Evolutionary conservation across 2,888 invertebrate genomes (phyloP).

Genomic region (Heptascelio sp.): DNA sequence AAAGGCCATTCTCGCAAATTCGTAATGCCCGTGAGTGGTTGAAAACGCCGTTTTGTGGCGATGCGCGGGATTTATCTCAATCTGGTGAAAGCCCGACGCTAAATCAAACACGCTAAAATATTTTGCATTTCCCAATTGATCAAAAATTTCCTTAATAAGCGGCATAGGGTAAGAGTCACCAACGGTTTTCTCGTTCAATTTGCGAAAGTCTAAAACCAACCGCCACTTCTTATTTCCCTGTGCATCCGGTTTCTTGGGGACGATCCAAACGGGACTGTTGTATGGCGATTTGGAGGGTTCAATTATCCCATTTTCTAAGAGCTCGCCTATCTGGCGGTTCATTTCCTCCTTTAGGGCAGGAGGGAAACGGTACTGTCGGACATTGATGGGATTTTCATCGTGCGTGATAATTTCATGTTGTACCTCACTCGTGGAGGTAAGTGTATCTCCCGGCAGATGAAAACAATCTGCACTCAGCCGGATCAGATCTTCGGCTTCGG

Average conservation of each 20-base stretch:
- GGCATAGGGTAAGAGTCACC: neutral
- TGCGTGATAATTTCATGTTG: slow-evolving; percentile 35
- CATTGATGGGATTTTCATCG: slow-evolving; percentile 24
- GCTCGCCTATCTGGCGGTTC: slow-evolving; percentile 22
- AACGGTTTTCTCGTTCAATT: neutral
- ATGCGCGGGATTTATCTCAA: no score
- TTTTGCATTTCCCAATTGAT: no score
- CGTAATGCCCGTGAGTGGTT: no score
- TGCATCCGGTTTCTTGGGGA: neutral
- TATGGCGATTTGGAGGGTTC: neutral
- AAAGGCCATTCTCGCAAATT: no score
- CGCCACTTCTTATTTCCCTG: neutral
- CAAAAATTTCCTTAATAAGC: neutral
- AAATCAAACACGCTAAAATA: no score
- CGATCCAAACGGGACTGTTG: neutral
- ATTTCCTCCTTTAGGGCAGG: slow-evolving; percentile 25
- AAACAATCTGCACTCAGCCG: slow-evolving; percentile 23
- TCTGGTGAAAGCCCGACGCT: no score
- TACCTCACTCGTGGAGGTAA: slow-evolving; percentile 20
- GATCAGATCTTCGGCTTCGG: neutral
- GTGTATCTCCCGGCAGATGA: slow-evolving; percentile 21
- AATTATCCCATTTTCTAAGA: neutral
- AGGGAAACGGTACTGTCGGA: slow-evolving; percentile 25
- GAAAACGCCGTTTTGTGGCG: no score
- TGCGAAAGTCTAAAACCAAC: neutral